These are phyloP conservation scores for Drosophila austrosaltans DNA, from an alignment of 2,888 invertebrate genomes.

Conservation along the genomic window DNA sequence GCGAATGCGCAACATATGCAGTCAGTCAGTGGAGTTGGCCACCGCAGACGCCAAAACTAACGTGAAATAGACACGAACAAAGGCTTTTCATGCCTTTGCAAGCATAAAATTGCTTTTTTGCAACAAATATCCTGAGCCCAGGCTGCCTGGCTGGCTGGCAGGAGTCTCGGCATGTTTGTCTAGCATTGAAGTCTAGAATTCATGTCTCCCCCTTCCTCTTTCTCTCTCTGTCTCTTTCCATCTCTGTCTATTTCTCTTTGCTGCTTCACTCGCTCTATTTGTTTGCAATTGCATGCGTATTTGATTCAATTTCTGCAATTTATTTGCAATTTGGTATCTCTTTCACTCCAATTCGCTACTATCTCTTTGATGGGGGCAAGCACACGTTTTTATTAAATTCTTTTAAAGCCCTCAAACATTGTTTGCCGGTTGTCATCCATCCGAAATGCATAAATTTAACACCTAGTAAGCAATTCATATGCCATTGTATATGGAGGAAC, in stretches of 20 bases:
- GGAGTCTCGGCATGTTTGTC: constrained; percentile 49
- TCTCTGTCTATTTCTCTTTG: constrained; percentile 8
- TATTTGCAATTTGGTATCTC: constrained; percentile 80
- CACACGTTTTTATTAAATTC: constrained; percentile 71
- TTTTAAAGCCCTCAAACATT: constrained; percentile 59
- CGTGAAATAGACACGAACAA: constrained; percentile 81
- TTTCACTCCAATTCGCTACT: constrained; percentile 50
- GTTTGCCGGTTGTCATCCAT: constrained; percentile 64
- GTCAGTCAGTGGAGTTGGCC: constrained; percentile 25
- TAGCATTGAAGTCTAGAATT: constrained; percentile 43
- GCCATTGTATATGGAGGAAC: constrained; percentile 45
- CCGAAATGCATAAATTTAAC: constrained; percentile 79
- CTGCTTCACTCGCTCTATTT: constrained; percentile 58
- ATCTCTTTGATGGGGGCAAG: constrained; percentile 78
- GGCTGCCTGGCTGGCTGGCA: constrained; percentile 33
- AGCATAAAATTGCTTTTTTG: constrained; percentile 80
- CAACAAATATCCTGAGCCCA: constrained; percentile 71
- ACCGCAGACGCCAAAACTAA: constrained; percentile 77
- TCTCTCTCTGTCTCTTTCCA: not conserved
- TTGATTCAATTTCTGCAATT: constrained; percentile 82
- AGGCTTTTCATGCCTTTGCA: constrained; percentile 80
- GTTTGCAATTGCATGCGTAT: constrained; percentile 79
- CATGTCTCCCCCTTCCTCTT: constrained; percentile 13
- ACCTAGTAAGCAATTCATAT: constrained; percentile 68
- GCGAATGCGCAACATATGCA: constrained; percentile 79